These are phyloP conservation scores for Sterrhoptilus dennistouni DNA, from an alignment of 2,113 vertebrate genomes.

Conservation along the genomic window DNA sequence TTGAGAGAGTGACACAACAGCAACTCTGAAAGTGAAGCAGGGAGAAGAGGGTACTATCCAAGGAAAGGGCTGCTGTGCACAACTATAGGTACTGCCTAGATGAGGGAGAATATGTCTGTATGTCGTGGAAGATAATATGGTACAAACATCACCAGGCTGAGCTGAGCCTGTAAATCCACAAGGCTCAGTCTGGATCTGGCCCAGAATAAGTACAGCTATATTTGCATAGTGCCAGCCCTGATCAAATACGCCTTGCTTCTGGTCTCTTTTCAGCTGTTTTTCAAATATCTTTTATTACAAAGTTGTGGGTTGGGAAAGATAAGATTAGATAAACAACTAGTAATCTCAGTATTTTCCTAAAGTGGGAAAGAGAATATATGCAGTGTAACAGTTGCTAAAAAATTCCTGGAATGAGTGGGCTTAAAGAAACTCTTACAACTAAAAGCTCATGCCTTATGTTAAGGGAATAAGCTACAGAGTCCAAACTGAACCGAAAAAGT, in stretches of 20 bases:
- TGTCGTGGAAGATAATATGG: neutral
- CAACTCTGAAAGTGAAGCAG: neutral
- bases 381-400: neutral
- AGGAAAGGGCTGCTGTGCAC: neutral
- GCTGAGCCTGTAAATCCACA: neutral
- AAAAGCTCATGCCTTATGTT: neutral
- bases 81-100: neutral
- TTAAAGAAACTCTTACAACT: neutral
- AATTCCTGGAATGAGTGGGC: neutral
- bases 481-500: neutral
- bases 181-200: neutral
- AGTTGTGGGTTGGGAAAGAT: neutral
- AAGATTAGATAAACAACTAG: neutral
- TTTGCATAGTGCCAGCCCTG: neutral
- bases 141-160: neutral
- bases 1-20: neutral
- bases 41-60: neutral
- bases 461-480: neutral
- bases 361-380: neutral
- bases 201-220: neutral
- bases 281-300: neutral
- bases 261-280: neutral
- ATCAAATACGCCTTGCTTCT: neutral
- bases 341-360: neutral
- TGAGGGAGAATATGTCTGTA: neutral